phyloP scores from a whole-genome alignment of 2,888 invertebrate genomes.

The Leptopilina syphax region DNA sequence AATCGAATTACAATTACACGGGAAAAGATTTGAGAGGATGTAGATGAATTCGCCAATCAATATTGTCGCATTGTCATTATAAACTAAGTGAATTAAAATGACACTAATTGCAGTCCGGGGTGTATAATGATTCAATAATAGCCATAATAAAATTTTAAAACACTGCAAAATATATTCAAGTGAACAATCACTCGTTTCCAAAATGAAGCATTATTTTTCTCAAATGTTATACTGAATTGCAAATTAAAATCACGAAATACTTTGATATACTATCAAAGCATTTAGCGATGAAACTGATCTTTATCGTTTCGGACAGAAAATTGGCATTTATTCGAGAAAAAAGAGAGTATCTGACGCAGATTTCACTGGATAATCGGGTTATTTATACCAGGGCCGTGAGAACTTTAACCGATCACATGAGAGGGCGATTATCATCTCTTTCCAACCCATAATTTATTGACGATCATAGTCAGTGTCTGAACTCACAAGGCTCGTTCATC shows the following conservation, averaged over 20 bases:
- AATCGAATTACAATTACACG: constrained; percentile 13
- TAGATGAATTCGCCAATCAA: constrained; percentile 21
- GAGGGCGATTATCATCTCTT: constrained; percentile 36
- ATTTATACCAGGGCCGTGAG: constrained; percentile 40
- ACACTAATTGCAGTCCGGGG: constrained; percentile 8
- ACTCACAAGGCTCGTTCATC: constrained; percentile 22
- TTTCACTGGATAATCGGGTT: constrained; percentile 39
- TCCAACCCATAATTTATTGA: constrained; percentile 38
- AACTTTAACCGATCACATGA: constrained; percentile 37
- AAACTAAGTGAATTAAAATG: constrained; percentile 12
- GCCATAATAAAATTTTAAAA: background rate
- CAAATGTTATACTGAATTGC: background rate
- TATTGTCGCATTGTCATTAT: constrained; percentile 23
- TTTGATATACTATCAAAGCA: background rate
- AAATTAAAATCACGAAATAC: constrained; percentile 23
- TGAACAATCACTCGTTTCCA: constrained; percentile 7
- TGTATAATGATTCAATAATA: constrained; percentile 26
- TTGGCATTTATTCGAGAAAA: constrained; percentile 37
- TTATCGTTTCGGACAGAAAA: constrained; percentile 37
- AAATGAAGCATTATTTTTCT: background rate
- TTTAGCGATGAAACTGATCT: constrained; percentile 27
- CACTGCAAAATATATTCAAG: constrained; percentile 4
- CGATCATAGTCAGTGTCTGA: constrained; percentile 28
- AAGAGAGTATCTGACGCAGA: constrained; percentile 28
- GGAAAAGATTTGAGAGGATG: constrained; percentile 19